Percentiles rank a stretch among this genome's conserved stretches.
phyloP scores from a whole-genome alignment of 1,140 invertebrate genomes.

The Drosophila paulistorum region DNA sequence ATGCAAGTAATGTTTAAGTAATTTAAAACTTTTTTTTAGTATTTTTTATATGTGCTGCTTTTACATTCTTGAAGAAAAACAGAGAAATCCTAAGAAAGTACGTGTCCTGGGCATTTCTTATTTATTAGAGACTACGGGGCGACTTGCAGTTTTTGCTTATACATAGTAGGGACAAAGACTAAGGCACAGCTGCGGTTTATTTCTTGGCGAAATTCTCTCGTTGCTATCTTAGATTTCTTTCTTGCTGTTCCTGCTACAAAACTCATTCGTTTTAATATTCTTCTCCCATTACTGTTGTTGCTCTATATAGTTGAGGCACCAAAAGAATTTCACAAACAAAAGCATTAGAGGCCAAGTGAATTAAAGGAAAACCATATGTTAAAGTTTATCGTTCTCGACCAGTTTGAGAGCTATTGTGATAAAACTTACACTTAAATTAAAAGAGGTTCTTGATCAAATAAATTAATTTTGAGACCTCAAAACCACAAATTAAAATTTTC shows the following conservation, averaged over 20 bases:
- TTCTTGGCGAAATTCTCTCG: background rate
- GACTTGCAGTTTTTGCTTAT: background rate
- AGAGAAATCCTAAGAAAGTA: background rate
- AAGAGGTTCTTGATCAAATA: too few relatives aligned
- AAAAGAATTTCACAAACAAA: background rate
- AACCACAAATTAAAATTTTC: too few relatives aligned
- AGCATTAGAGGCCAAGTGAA: background rate
- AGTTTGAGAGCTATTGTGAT: too few relatives aligned
- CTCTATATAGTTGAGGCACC: background rate
- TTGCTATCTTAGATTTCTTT: too few relatives aligned
- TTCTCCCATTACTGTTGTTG: constrained; percentile 46
- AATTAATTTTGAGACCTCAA: too few relatives aligned
- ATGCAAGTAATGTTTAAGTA: background rate
- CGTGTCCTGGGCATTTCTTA: background rate
- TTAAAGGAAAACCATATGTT: too few relatives aligned
- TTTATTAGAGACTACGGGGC: background rate
- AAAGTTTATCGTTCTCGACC: too few relatives aligned
- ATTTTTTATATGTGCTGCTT: too few relatives aligned
- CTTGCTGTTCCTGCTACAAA: constrained; percentile 38
- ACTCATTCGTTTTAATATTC: constrained; percentile 74
- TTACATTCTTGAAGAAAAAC: background rate
- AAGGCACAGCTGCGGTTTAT: background rate
- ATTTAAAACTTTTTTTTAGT: background rate
- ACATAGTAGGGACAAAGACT: background rate
- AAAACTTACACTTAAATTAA: too few relatives aligned